These are phyloP conservation scores for Fissipunctia ypsillon DNA, from an alignment of 2,888 invertebrate species.

Conservation along the genomic window DNA sequence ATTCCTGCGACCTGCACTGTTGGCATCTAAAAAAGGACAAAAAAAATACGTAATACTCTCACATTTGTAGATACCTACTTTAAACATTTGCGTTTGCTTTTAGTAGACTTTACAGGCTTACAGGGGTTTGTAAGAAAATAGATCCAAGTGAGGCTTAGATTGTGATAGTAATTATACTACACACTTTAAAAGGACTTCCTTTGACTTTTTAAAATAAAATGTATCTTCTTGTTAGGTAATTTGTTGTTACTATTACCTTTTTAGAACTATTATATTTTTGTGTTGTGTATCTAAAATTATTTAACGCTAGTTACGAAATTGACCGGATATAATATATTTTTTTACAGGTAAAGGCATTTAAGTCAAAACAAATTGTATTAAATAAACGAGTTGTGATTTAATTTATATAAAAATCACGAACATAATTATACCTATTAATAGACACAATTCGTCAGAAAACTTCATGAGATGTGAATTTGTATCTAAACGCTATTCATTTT, in stretches of 20 bases:
- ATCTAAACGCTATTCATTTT: conserved; percentile 21
- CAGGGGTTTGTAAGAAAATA: not conserved
- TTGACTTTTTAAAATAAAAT: not conserved
- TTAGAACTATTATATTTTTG: not conserved
- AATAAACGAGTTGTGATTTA: conserved; percentile 55
- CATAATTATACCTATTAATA: conserved; percentile 21
- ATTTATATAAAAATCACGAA: conserved; percentile 44
- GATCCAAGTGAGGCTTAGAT: not conserved
- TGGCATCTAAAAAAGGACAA: not conserved
- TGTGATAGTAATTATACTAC: not conserved
- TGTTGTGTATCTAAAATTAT: conserved; percentile 2
- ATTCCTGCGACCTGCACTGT: not conserved
- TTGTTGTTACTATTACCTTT: not conserved
- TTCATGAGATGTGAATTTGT: conserved; percentile 21
- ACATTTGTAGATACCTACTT: not conserved
- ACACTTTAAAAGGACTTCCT: not conserved
- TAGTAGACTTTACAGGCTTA: not conserved
- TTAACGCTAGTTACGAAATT: not conserved
- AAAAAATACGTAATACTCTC: not conserved
- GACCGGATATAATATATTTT: not conserved
- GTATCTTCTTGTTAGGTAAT: not conserved
- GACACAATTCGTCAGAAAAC: conserved; percentile 28
- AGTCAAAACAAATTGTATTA: conserved; percentile 43
- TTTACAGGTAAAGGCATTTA: conserved; percentile 36
- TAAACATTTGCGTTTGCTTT: not conserved